A percentile compares a stretch with the other conserved stretches of the same genome.
Conservation (phyloP, 2,113 vertebrate species). For the Hiodon alosoides region DNA sequence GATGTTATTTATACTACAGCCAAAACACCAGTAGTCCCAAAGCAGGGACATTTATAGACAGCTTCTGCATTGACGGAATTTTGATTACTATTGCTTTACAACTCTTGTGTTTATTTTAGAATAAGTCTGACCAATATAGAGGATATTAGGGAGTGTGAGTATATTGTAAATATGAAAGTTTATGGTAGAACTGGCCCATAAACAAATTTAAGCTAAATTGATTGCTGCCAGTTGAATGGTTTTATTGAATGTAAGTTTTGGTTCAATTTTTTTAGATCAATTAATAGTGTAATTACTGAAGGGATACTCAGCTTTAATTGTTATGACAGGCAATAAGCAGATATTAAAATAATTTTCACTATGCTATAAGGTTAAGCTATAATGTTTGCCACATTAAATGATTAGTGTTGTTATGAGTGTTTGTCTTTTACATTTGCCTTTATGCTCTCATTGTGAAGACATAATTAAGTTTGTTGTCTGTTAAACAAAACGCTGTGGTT, state of each 20-base stretch:
- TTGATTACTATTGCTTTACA: constrained; percentile 56
- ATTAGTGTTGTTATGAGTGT: no score
- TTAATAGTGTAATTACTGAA: constrained; percentile 30
- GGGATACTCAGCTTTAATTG: constrained; percentile 3
- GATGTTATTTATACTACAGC: background rate
- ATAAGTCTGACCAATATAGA: constrained; percentile 48
- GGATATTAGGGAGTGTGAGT: constrained; percentile 59
- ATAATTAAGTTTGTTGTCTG: no score
- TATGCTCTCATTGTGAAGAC: no score
- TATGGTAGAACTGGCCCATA: constrained; percentile 70
- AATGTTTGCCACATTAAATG: background rate
- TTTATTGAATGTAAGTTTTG: constrained; percentile 39
- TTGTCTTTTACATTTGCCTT: no score
- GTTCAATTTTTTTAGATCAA: constrained; percentile 40
- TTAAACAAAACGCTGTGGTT: no score
- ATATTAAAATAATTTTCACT: background rate
- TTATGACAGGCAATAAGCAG: background rate
- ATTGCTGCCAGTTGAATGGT: constrained; percentile 10
- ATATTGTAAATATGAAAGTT: constrained; percentile 64
- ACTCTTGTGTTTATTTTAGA: constrained; percentile 59
- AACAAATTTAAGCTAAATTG: constrained; percentile 48
- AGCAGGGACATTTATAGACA: constrained; percentile 43
- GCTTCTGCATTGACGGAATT: constrained; percentile 30
- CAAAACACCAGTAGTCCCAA: constrained; percentile 29
- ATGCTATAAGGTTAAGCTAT: background rate